A percentile compares a stretch with the other conserved stretches of the same genome.
Conservation (phyloP, 1,140 invertebrate species). For the Brachionus angularis region DNA sequence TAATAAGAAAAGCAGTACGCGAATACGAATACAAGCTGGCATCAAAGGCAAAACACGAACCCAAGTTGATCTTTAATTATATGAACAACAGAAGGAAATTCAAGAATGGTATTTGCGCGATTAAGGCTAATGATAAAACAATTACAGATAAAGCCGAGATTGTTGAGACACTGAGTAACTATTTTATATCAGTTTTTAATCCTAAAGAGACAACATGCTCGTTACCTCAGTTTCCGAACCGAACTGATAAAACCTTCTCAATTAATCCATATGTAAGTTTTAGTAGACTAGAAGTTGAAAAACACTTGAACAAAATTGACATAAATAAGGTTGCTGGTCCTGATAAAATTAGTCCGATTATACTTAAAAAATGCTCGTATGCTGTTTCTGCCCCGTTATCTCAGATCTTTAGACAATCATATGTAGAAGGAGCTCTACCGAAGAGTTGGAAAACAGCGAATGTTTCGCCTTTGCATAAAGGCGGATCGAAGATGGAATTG, state of each 20-base stretch:
- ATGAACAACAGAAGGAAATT: slow-evolving; percentile 2
- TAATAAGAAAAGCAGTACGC: background rate
- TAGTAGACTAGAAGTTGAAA: background rate
- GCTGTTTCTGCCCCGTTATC: background rate
- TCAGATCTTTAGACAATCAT: too few species aligned
- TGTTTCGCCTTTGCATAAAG: slow-evolving; percentile 39
- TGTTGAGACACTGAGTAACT: background rate
- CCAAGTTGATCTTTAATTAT: background rate
- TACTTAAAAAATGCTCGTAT: background rate
- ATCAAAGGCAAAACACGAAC: background rate
- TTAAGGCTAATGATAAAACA: background rate
- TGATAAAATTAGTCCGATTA: background rate
- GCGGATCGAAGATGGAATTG: background rate
- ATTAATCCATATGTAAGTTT: background rate
- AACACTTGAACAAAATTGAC: background rate
- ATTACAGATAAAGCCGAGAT: background rate
- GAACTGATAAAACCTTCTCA: background rate
- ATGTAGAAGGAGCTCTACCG: too few species aligned
- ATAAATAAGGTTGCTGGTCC: background rate
- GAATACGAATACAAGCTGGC: background rate
- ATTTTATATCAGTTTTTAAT: slow-evolving; percentile 17
- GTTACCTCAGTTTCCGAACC: too few species aligned
- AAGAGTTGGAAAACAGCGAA: slow-evolving; percentile 38
- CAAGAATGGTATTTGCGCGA: background rate
- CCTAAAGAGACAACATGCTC: too few species aligned